Base-by-base conservation (phyloP, 1,140 invertebrate species). In the Ylistrum balloti region DNA sequence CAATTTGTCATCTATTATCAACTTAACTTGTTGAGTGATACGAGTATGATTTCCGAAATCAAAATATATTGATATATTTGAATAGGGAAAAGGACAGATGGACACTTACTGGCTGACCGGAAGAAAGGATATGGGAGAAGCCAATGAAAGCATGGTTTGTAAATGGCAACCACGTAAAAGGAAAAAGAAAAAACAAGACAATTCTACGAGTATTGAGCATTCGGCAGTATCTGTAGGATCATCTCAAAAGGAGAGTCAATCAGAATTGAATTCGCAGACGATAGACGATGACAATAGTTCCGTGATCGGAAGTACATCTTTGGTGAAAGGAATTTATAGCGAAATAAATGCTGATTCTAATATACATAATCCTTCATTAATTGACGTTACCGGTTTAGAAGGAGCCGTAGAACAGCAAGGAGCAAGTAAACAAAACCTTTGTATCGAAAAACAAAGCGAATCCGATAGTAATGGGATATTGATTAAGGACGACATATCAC, bases 61-160 rank as follows among this genome's bases (percentile, higher is more conserved):
- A 45, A 15, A 1, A 45, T n/a, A 74, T 74, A 3, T 28, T 9
- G 3, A 28, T 74, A 74, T n/a, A n/a, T 74, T 74, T 32, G 35
- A 7, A 38, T 89, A 94, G 94, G 94, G 94, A 85, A 94, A 94
- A 88, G 94, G 94, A 9, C 45, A 86, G 33, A 93, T 94, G 93
- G 92, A 92, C 33, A 94, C 94, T 0, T 94, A 90, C 90, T 94
- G 94, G 94, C 86, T 94, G 87, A 74, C 91, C 3, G 92, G 93
- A 0, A 91, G 93, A 11, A 86, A 33, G 7, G 94, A 94, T 56
- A 94, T 94, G 94, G 89, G 74, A 13, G 92, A 93, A 85, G 88
- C 90, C 17, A 94, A 94, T 86, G 93, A 94, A 56, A 94, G 94
- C 90, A 94, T 94, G 94, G 93, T 93, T 17, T 94, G 94, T 85